These are phyloP conservation scores for Agrochola macilenta DNA, from an alignment of 2,888 invertebrate species.

Conservation along the genomic window DNA sequence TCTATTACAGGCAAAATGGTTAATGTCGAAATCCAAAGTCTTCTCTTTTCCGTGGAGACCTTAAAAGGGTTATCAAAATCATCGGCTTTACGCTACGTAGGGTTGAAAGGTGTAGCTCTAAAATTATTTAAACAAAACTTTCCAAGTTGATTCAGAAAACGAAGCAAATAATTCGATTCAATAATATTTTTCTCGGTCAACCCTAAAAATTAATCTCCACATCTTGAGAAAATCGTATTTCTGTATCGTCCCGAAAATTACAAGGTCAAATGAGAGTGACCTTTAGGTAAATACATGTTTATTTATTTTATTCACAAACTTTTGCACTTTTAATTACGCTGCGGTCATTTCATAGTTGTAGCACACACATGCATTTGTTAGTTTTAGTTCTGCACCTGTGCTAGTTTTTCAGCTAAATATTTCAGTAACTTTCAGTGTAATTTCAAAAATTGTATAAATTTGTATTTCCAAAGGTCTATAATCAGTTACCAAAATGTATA, in stretches of 20 bases:
- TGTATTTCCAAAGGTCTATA: too few relatives aligned
- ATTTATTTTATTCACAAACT: slow-evolving; percentile 35
- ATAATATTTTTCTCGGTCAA: too few relatives aligned
- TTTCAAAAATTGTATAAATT: too few relatives aligned
- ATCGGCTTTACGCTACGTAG: background rate
- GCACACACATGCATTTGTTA: slow-evolving; percentile 36
- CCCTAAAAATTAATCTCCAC: background rate
- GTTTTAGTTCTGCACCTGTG: background rate
- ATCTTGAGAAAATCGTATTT: slow-evolving; percentile 34
- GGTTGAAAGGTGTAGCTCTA: background rate
- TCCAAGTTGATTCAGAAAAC: background rate
- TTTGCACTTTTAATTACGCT: slow-evolving; percentile 21
- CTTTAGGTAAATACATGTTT: slow-evolving; percentile 10
- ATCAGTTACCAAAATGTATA: too few relatives aligned
- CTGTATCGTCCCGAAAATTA: slow-evolving; percentile 13
- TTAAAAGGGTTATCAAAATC: background rate
- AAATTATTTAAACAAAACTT: background rate
- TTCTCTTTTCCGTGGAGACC: background rate
- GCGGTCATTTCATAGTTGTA: too few relatives aligned
- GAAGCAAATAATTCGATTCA: too few relatives aligned
- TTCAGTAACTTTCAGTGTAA: background rate
- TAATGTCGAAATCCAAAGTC: too few relatives aligned
- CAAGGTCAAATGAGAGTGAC: slow-evolving; percentile 2
- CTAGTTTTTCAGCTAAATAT: slow-evolving; percentile 5
- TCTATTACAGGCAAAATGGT: background rate